Conservation (phyloP, 2,888 invertebrate species). For the Cephalotes varians region DNA sequence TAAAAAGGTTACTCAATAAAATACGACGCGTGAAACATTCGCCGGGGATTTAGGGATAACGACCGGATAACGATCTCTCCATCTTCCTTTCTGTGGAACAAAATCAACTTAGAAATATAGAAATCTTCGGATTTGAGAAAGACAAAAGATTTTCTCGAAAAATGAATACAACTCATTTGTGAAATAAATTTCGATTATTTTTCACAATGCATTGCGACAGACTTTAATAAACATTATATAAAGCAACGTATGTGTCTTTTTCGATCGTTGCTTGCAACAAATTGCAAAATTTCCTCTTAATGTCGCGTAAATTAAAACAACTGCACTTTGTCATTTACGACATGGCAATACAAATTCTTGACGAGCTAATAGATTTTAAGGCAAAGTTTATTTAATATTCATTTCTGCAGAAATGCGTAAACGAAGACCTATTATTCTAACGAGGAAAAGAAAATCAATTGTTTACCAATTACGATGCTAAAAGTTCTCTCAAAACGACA, state of each 20-base stretch:
- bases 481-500: constrained; percentile 61
- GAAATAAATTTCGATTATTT: neutral
- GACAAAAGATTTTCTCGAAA: constrained; percentile 1
- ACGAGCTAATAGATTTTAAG: constrained; percentile 29
- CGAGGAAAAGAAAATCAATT: constrained; percentile 61
- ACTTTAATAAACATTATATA: constrained; percentile 12
- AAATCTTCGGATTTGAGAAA: neutral
- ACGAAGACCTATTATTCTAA: constrained; percentile 61
- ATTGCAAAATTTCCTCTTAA: constrained; percentile 15
- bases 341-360: neutral
- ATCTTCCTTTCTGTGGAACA: neutral
- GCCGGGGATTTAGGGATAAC: constrained; percentile 14
- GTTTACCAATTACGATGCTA: constrained; percentile 66
- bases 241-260: neutral
- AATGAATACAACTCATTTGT: neutral
- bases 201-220: neutral
- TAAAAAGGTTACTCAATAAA: constrained; percentile 20
- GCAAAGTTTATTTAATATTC: constrained; percentile 31
- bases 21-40: neutral
- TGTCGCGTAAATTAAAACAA: constrained; percentile 22
- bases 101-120: neutral
- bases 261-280: neutral
- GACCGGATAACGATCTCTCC: neutral
- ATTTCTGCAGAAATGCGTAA: constrained; percentile 37
- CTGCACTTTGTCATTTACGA: constrained; percentile 12